These are phyloP conservation scores for Netelia inedita DNA, from an alignment of 2,888 invertebrate genomes.

Conservation along the genomic window DNA sequence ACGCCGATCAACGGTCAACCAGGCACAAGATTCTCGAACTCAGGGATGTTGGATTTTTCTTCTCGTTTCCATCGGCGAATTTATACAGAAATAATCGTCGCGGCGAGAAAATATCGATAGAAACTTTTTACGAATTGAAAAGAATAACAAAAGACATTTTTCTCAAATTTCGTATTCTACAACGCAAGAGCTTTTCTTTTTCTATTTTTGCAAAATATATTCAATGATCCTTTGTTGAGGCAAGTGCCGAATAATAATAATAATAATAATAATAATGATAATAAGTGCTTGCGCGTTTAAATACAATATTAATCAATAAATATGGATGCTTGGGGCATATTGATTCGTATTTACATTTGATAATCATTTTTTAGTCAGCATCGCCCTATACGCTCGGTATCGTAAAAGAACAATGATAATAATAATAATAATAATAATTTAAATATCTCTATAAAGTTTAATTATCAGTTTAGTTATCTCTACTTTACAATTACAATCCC, in stretches of 20 bases:
- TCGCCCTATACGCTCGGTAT: constrained; percentile 47
- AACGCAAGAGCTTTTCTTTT: neutral
- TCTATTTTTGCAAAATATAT: constrained; percentile 45
- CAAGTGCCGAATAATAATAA: constrained; percentile 22
- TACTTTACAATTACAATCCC: constrained; percentile 79
- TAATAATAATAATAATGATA: constrained; percentile 35
- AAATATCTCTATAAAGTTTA: constrained; percentile 78
- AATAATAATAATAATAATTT: constrained; percentile 77
- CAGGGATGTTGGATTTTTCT: constrained; percentile 1
- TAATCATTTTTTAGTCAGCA: constrained; percentile 64
- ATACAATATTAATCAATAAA: constrained; percentile 76
- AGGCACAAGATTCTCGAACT: constrained; percentile 52
- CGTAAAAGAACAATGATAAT: constrained; percentile 69
- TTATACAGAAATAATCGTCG: constrained; percentile 42
- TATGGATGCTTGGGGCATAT: constrained; percentile 76
- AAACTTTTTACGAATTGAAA: constrained; percentile 12
- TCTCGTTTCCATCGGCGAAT: constrained; percentile 17
- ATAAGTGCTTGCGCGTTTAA: constrained; percentile 55
- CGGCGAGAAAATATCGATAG: constrained; percentile 12
- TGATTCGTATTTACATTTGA: constrained; percentile 74
- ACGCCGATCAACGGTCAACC: constrained; percentile 67
- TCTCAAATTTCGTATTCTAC: constrained; percentile 3
- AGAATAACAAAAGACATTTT: constrained; percentile 10
- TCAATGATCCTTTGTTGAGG: constrained; percentile 35
- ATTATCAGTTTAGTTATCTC: constrained; percentile 73